Conservation (phyloP, 2,888 invertebrate genomes). For the Torymus auratus region DNA sequence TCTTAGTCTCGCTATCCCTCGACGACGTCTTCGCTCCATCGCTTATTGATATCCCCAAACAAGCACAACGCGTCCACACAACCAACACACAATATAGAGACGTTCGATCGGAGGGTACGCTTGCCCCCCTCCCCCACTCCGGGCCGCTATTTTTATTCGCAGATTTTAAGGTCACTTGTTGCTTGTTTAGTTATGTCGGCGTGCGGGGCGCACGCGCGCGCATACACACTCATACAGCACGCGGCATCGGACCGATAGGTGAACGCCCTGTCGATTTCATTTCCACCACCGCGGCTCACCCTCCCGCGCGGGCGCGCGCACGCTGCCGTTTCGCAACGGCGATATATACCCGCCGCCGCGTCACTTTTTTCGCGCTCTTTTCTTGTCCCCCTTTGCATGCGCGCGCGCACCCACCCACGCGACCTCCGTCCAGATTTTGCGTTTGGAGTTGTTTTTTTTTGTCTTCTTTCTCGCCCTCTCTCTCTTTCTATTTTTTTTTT, state of each 20-base stretch:
- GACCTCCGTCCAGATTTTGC: conserved; percentile 65
- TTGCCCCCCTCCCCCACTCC: background rate
- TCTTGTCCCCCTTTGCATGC: conserved; percentile 58
- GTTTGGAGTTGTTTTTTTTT: conserved; percentile 64
- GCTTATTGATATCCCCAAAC: background rate
- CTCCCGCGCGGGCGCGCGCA: conserved; percentile 40
- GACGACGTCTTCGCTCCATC: no score
- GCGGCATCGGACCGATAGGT: conserved; percentile 72
- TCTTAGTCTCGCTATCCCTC: no score
- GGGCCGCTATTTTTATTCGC: conserved; percentile 71
- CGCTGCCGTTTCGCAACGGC: conserved; percentile 9
- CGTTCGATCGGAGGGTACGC: no score
- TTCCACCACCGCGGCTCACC: conserved; percentile 63
- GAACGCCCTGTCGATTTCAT: conserved; percentile 75
- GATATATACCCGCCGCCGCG: conserved; percentile 52
- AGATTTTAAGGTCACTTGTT: conserved; percentile 76
- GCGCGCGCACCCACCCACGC: conserved; percentile 46
- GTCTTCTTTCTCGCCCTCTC: conserved; percentile 10
- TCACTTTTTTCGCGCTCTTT: conserved; percentile 66
- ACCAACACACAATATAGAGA: no score
- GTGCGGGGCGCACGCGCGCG: conserved; percentile 61
- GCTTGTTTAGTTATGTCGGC: conserved; percentile 75
- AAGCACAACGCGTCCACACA: background rate
- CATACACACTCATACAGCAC: conserved; percentile 57
- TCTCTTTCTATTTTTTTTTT: conserved; percentile 9